phyloP scores from a whole-genome alignment of 2,888 invertebrate species.

The Catocala sponsa region DNA sequence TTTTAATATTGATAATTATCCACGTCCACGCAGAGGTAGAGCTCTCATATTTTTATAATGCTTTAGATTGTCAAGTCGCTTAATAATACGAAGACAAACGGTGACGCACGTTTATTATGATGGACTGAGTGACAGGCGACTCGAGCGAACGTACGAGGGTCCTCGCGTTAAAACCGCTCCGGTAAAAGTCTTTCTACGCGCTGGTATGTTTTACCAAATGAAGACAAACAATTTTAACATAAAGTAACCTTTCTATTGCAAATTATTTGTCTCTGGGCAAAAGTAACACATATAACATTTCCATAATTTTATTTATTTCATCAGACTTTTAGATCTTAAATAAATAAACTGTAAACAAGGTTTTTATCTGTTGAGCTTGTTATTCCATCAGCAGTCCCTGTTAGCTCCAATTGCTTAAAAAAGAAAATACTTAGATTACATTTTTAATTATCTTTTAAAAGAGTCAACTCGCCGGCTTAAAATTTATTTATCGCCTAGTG shows the following conservation, averaged over 20 bases:
- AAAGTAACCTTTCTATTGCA: conserved; percentile 35
- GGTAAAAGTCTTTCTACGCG: conserved; percentile 14
- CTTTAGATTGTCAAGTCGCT: conserved; percentile 15
- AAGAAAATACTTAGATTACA: neutral
- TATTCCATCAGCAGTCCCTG: neutral
- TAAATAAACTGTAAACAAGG: conserved; percentile 8
- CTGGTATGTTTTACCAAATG: conserved; percentile 10
- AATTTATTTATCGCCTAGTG: conserved; percentile 1
- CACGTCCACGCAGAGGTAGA: conserved; percentile 1
- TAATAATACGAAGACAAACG: conserved; percentile 15
- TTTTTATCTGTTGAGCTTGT: conserved; percentile 8
- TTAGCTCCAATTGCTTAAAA: neutral
- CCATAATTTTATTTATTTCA: conserved; percentile 34
- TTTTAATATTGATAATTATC: conserved; percentile 42
- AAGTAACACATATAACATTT: conserved; percentile 20
- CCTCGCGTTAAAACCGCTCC: conserved; percentile 8
- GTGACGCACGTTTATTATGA: conserved; percentile 19
- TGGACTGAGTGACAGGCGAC: conserved; percentile 24
- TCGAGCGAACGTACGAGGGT: conserved; percentile 17
- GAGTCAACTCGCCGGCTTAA: neutral
- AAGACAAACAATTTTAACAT: conserved; percentile 34
- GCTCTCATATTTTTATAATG: conserved; percentile 12
- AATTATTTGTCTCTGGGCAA: conserved; percentile 24
- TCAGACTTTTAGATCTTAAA: conserved; percentile 16
- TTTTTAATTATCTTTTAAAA: neutral